Base-by-base conservation (phyloP, 2,113 vertebrate genomes). In the Poeciliopsis retropinna region DNA sequence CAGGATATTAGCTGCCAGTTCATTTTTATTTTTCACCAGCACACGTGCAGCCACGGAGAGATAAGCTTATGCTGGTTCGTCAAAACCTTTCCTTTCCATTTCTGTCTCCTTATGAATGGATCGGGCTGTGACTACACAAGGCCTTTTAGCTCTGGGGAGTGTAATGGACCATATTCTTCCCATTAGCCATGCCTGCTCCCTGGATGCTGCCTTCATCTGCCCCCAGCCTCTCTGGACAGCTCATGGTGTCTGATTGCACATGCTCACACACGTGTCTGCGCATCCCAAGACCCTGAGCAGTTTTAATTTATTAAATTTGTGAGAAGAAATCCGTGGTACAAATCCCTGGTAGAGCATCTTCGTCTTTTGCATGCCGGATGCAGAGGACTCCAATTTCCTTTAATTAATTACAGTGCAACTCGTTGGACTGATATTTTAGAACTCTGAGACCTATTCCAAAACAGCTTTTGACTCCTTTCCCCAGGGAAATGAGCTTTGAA, bases 51-150 rank as follows among this genome's bases (percentile, higher is more conserved):
- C 44, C 73, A 64, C 65, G 65, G 78, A 81, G 81, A 88, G 87
- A 92, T 89, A 90, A 88, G 88, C 85, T 66, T 31, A 57, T 79
- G 81, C 70, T 81, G 80, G 60, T 80, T 85, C 5, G 5, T 83
- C 64, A 87, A 79, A 73, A 73, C 51, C 57, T 64, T 73, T 44
- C 71, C 62, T 75, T 17, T 67, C 47, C 60, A n/a, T 77, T 64
- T 64, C 77, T 2, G 54, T 67, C 65, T 54, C 72, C 76, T 72
- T 27, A 64, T 72, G 76, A 76, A 67, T 60, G 73, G 83, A 87
- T 80, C 80, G 57, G 28, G 73, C 78, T 76, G 82, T 80, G 79
- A 86, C 85, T 72, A 71, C 63, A 60, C 62, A 29, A 72, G 72
- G 77, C 81, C 51, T 81, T 75, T 78, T 67, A 69, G 84, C 90